Evolutionary conservation across 2,888 invertebrate species (phyloP).

Genomic region (Tiliacea aurago): DNA sequence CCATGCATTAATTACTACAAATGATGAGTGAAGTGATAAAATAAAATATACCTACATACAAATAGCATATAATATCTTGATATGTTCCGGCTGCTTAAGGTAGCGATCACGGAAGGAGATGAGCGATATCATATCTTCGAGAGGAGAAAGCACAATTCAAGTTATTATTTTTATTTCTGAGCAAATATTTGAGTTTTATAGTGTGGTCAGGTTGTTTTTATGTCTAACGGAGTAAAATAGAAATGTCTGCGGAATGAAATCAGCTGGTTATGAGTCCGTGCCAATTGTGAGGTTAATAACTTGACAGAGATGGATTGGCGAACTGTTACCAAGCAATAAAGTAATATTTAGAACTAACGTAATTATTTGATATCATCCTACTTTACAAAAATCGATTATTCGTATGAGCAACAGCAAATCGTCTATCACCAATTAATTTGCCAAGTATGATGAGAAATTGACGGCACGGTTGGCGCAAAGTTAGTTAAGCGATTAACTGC

Average conservation of each 20-base stretch:
- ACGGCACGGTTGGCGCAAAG: no score
- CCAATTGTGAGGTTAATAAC: constrained; percentile 52
- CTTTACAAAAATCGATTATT: background rate
- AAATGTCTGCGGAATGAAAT: constrained; percentile 43
- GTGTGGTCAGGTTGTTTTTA: constrained; percentile 44
- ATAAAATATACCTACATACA: constrained; percentile 39
- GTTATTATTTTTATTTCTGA: constrained; percentile 33
- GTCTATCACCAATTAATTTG: background rate
- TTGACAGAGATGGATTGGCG: constrained; percentile 7
- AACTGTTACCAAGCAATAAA: constrained; percentile 31
- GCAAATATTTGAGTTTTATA: constrained; percentile 47
- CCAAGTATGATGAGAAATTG: background rate
- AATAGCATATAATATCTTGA: constrained; percentile 17
- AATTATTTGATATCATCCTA: background rate
- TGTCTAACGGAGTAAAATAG: constrained; percentile 30
- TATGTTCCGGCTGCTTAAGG: constrained; percentile 30
- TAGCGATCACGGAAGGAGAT: background rate
- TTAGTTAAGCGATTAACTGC: no score
- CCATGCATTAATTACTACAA: constrained; percentile 67
- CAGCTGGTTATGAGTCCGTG: constrained; percentile 46
- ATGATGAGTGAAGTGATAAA: constrained; percentile 61
- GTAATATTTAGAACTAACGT: background rate
- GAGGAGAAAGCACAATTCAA: constrained; percentile 48
- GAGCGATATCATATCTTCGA: constrained; percentile 2
- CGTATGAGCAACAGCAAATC: background rate